phyloP scores from a whole-genome alignment of 2,888 invertebrate genomes.

The Tenthredo distinguenda region DNA sequence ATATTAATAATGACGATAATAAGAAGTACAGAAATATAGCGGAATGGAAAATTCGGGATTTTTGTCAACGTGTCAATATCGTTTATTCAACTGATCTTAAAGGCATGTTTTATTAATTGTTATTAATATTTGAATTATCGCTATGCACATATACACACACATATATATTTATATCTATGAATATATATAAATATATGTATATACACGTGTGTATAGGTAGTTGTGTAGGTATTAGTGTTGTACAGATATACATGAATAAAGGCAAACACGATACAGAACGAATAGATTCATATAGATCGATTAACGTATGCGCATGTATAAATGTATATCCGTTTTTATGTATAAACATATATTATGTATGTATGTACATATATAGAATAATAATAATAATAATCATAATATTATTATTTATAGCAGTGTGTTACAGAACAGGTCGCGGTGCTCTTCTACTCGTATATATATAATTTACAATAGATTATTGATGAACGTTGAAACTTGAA shows the following conservation, averaged over 20 bases:
- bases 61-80: slow-evolving; percentile 66
- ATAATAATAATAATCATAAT: background rate
- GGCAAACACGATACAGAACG: no score
- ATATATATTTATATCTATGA: background rate
- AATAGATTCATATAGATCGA: no score
- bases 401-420: background rate
- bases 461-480: no score
- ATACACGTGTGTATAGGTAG: background rate
- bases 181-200: slow-evolving; percentile 6
- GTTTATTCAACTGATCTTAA: slow-evolving; percentile 63
- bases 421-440: background rate
- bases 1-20: no score
- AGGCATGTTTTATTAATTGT: slow-evolving; percentile 55
- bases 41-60: background rate
- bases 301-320: no score
- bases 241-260: background rate
- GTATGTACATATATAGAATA: background rate
- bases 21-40: background rate
- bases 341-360: background rate
- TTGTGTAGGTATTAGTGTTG: no score
- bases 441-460: background rate
- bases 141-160: background rate
- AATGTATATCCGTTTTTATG: background rate
- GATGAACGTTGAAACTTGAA: background rate
- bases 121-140: slow-evolving; percentile 51